phyloP scores from a whole-genome alignment of 2,888 invertebrate genomes.

The Drosophila pseudotakahashii region DNA sequence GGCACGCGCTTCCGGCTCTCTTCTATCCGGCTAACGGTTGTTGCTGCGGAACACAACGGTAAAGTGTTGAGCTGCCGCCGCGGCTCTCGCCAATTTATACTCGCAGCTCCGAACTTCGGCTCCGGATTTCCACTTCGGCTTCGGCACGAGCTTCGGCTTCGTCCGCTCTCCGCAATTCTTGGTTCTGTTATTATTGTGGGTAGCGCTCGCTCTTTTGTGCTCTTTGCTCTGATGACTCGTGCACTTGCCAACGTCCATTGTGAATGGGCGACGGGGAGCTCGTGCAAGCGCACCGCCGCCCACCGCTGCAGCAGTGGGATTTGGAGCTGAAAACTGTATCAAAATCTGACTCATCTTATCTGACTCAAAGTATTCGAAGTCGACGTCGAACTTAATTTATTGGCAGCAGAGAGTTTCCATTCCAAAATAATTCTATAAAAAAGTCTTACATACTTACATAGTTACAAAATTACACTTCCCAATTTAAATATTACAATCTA shows the following conservation, averaged over 20 bases:
- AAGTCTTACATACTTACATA: no score
- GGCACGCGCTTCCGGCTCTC: constrained; percentile 68
- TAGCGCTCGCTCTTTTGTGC: constrained; percentile 16
- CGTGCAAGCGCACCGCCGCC: constrained; percentile 10
- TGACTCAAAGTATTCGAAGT: no score
- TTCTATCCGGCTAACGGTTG: constrained; percentile 41
- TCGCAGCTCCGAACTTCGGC: constrained; percentile 49
- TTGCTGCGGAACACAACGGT: constrained; percentile 60
- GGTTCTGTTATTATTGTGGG: constrained; percentile 57
- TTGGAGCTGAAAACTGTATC: no score
- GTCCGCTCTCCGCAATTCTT: constrained; percentile 24
- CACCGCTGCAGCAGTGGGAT: constrained; percentile 1
- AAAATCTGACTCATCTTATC: no score
- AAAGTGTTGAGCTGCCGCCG: constrained; percentile 61
- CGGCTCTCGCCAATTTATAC: constrained; percentile 71
- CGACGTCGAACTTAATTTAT: no score
- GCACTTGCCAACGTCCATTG: constrained; percentile 19
- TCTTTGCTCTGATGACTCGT: constrained; percentile 7
- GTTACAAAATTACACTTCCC: no score
- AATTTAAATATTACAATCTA: no score
- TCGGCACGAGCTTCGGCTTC: constrained; percentile 32
- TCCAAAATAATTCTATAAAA: no score
- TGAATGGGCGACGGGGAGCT: constrained; percentile 36
- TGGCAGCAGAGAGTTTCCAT: no score
- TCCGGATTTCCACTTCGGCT: constrained; percentile 60